Evolutionary conservation across 2,113 vertebrate genomes (phyloP), one percentile per base, ranked within the genome.

Genomic region (Amblyopsis rosae): DNA sequence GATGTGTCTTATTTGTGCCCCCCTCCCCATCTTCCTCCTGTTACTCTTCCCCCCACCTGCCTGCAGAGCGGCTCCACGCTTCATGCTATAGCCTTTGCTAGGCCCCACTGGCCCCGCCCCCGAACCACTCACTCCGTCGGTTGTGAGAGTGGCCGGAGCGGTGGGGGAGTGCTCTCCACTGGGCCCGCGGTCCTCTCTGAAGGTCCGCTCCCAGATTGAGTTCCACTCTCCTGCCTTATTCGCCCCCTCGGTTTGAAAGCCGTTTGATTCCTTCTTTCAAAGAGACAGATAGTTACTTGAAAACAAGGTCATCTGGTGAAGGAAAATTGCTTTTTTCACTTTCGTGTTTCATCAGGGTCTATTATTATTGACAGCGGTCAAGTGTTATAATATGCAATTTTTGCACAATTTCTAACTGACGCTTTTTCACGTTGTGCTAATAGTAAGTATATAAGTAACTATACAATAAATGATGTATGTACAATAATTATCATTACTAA

Each of bases 1-100:
- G 59, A 77, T 86, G 81, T 83, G 81, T 90, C 87, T 87, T 89
- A 87, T 88, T 86, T 88, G 86, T 87, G 85, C 11, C 53, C 86
- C 82, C 72, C 77, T n/a, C n/a, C n/a, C n/a, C n/a, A n/a, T n/a
- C n/a, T n/a, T n/a, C 72, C 69, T 84, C 79, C 81, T 86, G 82
- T 26, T 26, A 1, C 26, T 26, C 2, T 26, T 26, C 19, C 82
- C 72, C 77, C 72, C 69, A 86, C 79, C 82, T 86, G 81, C 82
- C 83, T 8, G 82, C 75, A 69, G 74, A 70, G 69, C 82, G 81
- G 84, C 82, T 68, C 72, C 56, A 82, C 83, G 75, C 80, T 76
- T 76, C 35, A 41, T 41, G 35, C 35, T 41, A 26, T 26, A 41
- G 35, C 35, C 35, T 84, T 70, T 82, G 64, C 70, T 75, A 70